Base-by-base conservation (phyloP, 2,888 invertebrate genomes). In the Nomada fucata region DNA sequence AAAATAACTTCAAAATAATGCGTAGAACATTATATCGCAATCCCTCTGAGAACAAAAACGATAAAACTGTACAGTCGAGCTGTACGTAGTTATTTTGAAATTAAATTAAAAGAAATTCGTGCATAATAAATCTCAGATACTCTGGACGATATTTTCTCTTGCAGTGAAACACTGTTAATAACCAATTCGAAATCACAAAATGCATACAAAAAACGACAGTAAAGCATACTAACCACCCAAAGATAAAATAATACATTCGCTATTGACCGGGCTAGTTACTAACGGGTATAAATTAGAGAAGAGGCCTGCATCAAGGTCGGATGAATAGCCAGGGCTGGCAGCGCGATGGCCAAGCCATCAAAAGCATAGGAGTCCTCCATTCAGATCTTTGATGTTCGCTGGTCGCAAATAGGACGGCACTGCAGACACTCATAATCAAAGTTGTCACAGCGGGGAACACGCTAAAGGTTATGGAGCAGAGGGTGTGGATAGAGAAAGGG, bases 401-500 rank as follows among this genome's bases (percentile, higher is more conserved):
- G 75, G 74, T 78, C 81, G 76, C 86, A 88, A 88, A 89, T 87
- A 87, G 86, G 83, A 72, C 79, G 87, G 79, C 88, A 80, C 86
- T 77, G 76, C 84, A 87, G 90, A 92, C 87, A 20, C 88, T 88
- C 90, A 89, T 92, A 92, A 92, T 92, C 92, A 92, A 92, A 93
- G 92, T 92, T 92, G 92, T 91, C 89, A 88, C 86, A 85, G 85
- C 82, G 88, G 75, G 69, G 60, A 63, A 74, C 70, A 76, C 79
- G 85, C 59, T 76, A 74, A 71, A 79, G 79, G 75, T 72, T 61
- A 75, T 26, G 26, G 77, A 78, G 74, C 64, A 50, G 75, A 76
- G 53, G 68, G 79, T 26, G 61, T 59, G 63, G 76, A 20, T 53
- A 52, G 23, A 42, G 63, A 76, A 44, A 26, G 55, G 57, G 59